Conservation (phyloP, 2,888 invertebrate species). For the Drosophila formosana region DNA sequence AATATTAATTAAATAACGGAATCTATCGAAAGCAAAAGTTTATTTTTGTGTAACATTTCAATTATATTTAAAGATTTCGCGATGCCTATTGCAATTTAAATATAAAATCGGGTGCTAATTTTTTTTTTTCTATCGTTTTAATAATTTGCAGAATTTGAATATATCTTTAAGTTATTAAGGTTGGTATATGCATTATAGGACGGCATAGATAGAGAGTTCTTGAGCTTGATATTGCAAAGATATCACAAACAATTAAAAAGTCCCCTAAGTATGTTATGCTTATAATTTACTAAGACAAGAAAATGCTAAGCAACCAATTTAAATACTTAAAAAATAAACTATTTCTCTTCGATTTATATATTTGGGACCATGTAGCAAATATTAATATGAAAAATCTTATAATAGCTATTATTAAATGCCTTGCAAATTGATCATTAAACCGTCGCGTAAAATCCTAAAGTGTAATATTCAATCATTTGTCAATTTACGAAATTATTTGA, state of each 20-base stretch:
- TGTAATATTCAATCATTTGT: neutral
- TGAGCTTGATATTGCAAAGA: neutral
- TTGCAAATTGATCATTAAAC: neutral
- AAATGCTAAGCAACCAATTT: neutral
- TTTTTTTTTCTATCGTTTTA: no score
- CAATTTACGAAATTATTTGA: neutral
- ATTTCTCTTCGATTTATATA: no score
- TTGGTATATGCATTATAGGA: neutral
- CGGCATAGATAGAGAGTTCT: neutral
- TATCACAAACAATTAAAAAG: neutral
- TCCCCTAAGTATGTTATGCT: neutral
- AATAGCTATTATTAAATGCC: neutral
- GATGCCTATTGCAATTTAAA: no score
- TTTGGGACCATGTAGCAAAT: no score
- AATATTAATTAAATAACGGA: no score
- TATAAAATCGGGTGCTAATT: no score
- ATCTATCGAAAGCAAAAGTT: no score
- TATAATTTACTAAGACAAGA: neutral
- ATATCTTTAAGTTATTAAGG: neutral
- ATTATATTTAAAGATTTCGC: no score
- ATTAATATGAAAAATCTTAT: neutral
- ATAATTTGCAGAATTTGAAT: no score
- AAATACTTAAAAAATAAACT: neutral
- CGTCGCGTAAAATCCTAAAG: neutral
- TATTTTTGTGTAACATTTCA: no score